A percentile compares a stretch with the other conserved stretches of the same genome.
phyloP scores from a whole-genome alignment of 2,113 vertebrate species.

The Ancistrus triradiatus region DNA sequence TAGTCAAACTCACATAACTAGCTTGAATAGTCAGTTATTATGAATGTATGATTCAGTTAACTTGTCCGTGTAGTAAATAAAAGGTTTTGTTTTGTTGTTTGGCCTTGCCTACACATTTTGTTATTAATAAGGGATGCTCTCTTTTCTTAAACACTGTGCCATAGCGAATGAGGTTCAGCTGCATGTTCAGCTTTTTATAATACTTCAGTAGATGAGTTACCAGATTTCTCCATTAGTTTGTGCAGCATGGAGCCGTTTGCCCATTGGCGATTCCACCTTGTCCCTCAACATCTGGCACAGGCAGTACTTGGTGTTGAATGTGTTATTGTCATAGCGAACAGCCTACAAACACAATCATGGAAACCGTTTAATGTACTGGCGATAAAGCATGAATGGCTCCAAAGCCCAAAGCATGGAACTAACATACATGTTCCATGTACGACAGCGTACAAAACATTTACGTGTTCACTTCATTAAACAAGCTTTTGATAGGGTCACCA shows the following conservation, averaged over 20 bases:
- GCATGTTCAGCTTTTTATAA: not conserved
- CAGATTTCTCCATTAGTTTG: conserved; percentile 86
- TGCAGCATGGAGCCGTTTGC: conserved; percentile 83
- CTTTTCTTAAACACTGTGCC: too few relatives aligned
- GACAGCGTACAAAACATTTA: not conserved
- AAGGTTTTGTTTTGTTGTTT: too few relatives aligned
- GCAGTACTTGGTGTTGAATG: conserved; percentile 96
- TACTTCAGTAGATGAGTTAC: conserved; percentile 61
- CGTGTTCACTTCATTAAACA: too few relatives aligned
- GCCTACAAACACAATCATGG: conserved; percentile 66
- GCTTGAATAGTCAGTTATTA: too few relatives aligned
- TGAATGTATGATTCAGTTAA: too few relatives aligned
- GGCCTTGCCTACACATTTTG: too few relatives aligned
- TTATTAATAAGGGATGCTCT: too few relatives aligned
- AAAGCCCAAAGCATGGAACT: not conserved
- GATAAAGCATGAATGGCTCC: not conserved
- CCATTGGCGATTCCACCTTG: conserved; percentile 83
- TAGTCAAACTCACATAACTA: too few relatives aligned
- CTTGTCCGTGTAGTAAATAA: too few relatives aligned
- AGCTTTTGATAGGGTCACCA: not conserved
- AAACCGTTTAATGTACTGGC: not conserved
- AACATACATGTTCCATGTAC: not conserved
- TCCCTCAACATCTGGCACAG: conserved; percentile 95
- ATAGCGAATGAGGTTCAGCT: too few relatives aligned
- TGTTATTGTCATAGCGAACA: conserved; percentile 86